Percentiles rank a stretch among this genome's conserved stretches.
Conservation (phyloP, 1,140 invertebrate species). For the Bombus polaris region DNA sequence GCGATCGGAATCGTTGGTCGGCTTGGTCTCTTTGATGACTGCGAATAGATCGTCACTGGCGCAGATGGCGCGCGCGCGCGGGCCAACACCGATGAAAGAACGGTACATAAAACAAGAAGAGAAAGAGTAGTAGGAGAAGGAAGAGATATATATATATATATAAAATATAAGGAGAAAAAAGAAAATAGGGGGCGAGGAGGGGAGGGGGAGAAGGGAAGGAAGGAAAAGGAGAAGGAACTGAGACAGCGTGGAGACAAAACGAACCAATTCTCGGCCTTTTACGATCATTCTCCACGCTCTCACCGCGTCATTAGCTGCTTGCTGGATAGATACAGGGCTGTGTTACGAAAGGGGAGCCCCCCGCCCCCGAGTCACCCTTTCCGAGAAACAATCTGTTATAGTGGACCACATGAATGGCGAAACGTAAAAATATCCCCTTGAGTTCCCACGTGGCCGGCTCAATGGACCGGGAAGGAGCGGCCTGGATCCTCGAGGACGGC, state of each 20-base stretch:
- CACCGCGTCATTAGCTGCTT: constrained; percentile 65
- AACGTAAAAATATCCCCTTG: constrained; percentile 80
- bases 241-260: constrained; percentile 78
- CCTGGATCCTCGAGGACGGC: constrained; percentile 33
- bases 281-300: constrained; percentile 78
- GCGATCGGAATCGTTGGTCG: constrained; percentile 50
- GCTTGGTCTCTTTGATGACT: constrained; percentile 59
- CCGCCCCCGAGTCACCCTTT: constrained; percentile 60
- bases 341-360: constrained; percentile 61
- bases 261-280: constrained; percentile 76
- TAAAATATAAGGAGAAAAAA: background rate
- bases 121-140: background rate
- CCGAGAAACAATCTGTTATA: constrained; percentile 82
- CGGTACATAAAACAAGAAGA: background rate
- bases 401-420: constrained; percentile 81
- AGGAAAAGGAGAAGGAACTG: constrained; percentile 41
- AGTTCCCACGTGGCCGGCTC: constrained; percentile 79
- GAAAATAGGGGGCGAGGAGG: background rate
- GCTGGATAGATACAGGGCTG: constrained; percentile 51
- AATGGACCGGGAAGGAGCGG: constrained; percentile 72
- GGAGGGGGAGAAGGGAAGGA: background rate
- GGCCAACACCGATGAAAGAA: constrained; percentile 1
- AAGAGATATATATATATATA: background rate
- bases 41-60: constrained; percentile 58
- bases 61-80: background rate